These are phyloP conservation scores for Sebastes diaconus DNA, from an alignment of 2,797 vertebrate species.

Conservation along the genomic window DNA sequence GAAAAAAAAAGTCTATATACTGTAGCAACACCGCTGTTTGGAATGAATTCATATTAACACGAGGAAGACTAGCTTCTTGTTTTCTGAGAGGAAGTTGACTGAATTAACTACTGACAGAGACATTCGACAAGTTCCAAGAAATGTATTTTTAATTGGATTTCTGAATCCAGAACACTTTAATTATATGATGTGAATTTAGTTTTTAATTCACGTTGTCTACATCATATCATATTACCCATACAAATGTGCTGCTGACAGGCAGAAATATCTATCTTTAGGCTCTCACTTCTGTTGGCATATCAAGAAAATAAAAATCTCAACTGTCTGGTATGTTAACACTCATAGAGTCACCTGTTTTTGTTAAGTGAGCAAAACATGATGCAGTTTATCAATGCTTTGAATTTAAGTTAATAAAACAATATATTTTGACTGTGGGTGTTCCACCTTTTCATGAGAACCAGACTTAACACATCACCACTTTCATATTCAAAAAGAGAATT, in stretches of 20 bases:
- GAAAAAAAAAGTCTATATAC: neutral
- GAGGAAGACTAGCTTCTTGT: constrained; percentile 6
- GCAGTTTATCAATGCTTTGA: neutral
- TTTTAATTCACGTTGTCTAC: neutral
- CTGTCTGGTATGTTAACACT: neutral
- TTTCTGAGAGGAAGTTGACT: constrained; percentile 10
- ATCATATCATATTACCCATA: no score
- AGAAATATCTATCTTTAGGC: neutral
- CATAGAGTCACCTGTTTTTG: neutral
- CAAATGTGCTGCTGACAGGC: neutral
- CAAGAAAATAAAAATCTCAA: neutral
- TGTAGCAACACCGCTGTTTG: neutral
- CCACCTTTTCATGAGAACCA: no score
- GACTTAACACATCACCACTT: no score
- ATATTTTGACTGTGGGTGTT: neutral
- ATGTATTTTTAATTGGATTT: neutral
- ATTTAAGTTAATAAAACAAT: no score
- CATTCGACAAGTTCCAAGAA: neutral
- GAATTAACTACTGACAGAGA: neutral
- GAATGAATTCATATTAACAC: neutral
- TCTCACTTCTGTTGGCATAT: no score
- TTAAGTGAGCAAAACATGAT: neutral
- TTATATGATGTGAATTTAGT: neutral
- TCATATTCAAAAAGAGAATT: no score
- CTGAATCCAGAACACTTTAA: neutral